Percentiles rank a stretch among this genome's conserved stretches.
These are phyloP conservation scores for Noctua janthina DNA, from an alignment of 2,888 invertebrate species.

Conservation along the genomic window DNA sequence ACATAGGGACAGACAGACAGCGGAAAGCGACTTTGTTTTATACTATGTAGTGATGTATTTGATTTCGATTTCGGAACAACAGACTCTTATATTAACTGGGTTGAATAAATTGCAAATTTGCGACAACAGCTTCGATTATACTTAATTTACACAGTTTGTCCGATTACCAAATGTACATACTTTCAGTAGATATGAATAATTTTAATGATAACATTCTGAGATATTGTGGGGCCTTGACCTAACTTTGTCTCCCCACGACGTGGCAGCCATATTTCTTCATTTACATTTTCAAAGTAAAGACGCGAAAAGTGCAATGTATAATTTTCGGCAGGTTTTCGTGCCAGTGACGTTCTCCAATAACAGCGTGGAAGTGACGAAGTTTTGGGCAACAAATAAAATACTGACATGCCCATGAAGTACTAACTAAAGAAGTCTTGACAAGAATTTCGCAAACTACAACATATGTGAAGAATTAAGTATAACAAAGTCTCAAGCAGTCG, in stretches of 20 bases:
- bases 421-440: background rate
- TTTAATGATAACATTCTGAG: constrained; percentile 9
- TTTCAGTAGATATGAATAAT: constrained; percentile 1
- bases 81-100: background rate
- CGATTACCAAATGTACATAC: background rate
- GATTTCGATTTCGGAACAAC: background rate
- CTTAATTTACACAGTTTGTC: background rate
- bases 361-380: background rate
- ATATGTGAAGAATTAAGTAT: background rate
- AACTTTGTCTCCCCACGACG: background rate
- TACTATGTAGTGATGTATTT: background rate
- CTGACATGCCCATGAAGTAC: background rate
- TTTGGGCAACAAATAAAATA: background rate
- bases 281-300: background rate
- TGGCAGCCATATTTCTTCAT: background rate
- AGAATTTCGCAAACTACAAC: background rate
- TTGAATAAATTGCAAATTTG: background rate
- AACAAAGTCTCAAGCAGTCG: background rate
- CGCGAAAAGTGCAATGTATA: background rate
- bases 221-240: constrained; percentile 5
- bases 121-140: constrained; percentile 1
- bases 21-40: too few species aligned
- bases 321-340: background rate
- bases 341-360: background rate
- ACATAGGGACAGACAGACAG: too few species aligned